These are phyloP conservation scores for Caenorhabditis remanei DNA, from an alignment of 1,140 invertebrate genomes.

Conservation along the genomic window DNA sequence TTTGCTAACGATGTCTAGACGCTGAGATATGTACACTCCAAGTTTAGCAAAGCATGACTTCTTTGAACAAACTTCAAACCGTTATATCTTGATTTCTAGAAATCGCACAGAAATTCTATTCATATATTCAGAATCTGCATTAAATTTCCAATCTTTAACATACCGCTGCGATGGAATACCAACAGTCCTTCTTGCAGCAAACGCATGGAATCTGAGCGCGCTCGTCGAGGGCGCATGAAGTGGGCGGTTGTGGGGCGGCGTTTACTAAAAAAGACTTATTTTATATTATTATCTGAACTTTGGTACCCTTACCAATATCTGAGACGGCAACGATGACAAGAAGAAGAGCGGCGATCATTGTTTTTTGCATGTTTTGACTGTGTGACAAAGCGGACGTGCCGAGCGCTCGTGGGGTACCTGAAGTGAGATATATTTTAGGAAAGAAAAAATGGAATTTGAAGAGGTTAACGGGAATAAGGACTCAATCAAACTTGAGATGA, in stretches of 20 bases:
- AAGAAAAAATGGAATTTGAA: not conserved
- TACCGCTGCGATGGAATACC: slow-evolving; percentile 75
- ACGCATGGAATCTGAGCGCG: slow-evolving; percentile 69
- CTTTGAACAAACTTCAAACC: no score
- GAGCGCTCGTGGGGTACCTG: slow-evolving; percentile 36
- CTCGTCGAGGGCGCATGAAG: slow-evolving; percentile 67
- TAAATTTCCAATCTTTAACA: not conserved
- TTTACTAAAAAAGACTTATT: slow-evolving; percentile 17
- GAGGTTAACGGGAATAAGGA: not conserved
- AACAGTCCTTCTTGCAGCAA: slow-evolving; percentile 77
- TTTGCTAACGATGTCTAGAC: no score
- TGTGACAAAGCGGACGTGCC: slow-evolving; percentile 24
- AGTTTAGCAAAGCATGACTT: no score
- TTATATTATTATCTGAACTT: not conserved
- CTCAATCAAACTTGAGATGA: not conserved
- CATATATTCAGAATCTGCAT: no score
- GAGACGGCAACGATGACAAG: slow-evolving; percentile 49
- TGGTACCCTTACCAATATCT: not conserved
- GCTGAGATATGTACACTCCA: no score
- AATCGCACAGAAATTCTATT: no score
- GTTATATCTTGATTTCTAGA: no score
- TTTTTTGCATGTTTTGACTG: slow-evolving; percentile 14
- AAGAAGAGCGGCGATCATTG: slow-evolving; percentile 37
- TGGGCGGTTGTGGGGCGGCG: slow-evolving; percentile 37
- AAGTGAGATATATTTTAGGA: not conserved